Percentiles rank a stretch among this genome's conserved stretches.
Conservation (phyloP, 2,797 vertebrate species). For the Premnoplex brunnescens region DNA sequence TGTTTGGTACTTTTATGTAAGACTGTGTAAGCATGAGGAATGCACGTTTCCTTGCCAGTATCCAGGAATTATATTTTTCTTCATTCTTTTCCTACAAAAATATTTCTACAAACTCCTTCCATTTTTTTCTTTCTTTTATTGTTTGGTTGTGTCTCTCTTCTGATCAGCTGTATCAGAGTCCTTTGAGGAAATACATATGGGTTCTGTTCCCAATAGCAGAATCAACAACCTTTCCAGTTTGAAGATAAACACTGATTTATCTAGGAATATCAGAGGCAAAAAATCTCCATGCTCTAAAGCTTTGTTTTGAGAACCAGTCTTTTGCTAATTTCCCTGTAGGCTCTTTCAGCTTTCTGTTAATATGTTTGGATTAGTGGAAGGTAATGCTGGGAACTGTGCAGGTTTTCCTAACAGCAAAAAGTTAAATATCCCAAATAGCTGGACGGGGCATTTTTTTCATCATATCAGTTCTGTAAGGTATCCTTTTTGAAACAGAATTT, state of each 20-base stretch:
- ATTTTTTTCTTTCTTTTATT: background rate
- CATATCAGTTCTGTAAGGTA: background rate
- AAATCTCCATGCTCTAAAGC: background rate
- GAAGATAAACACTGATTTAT: background rate
- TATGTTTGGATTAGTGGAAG: background rate
- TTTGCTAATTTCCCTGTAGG: background rate
- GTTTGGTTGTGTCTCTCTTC: background rate
- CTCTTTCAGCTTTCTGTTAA: background rate
- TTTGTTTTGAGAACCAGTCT: background rate
- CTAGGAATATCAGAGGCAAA: background rate
- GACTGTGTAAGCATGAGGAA: background rate
- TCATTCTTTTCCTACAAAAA: no score
- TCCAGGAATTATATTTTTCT: background rate
- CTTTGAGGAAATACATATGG: background rate
- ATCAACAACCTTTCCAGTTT: fast-evolving
- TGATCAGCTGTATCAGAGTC: background rate
- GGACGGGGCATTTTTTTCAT: fast-evolving
- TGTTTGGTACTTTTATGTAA: background rate
- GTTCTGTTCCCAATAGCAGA: background rate
- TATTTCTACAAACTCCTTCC: background rate
- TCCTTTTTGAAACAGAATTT: background rate
- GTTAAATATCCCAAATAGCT: background rate
- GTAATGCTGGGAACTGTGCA: background rate
- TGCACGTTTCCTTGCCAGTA: background rate
- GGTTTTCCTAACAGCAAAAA: background rate